phyloP scores from a whole-genome alignment of 1,140 invertebrate species.

The Drosophila varians region DNA sequence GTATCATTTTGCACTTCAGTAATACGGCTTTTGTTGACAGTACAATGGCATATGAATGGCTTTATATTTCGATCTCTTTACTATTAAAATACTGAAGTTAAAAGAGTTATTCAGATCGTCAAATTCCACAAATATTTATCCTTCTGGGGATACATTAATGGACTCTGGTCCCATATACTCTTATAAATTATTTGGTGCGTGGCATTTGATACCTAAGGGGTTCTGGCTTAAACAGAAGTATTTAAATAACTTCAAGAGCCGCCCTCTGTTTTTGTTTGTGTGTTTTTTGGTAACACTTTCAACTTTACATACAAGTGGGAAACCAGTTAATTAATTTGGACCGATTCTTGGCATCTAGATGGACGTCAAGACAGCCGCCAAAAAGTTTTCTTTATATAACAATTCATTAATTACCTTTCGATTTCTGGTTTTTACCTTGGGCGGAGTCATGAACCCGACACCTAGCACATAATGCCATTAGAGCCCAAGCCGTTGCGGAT shows the following conservation, averaged over 20 bases:
- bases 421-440: slow-evolving; percentile 75
- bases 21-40: neutral
- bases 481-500: slow-evolving; percentile 28
- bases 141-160: too few species aligned
- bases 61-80: neutral
- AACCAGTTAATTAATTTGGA: slow-evolving; percentile 77
- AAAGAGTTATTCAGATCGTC: neutral
- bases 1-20: neutral
- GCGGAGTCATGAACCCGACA: slow-evolving; percentile 60
- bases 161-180: too few species aligned
- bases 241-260: slow-evolving; percentile 26
- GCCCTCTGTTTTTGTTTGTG: slow-evolving; percentile 16
- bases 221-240: slow-evolving; percentile 28
- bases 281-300: slow-evolving; percentile 33
- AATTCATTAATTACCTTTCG: slow-evolving; percentile 80
- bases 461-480: slow-evolving; percentile 36
- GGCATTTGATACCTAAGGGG: too few species aligned
- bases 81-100: neutral
- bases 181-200: too few species aligned
- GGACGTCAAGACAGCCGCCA: slow-evolving; percentile 33
- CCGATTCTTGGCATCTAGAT: slow-evolving; percentile 48
- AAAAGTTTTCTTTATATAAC: slow-evolving; percentile 69
- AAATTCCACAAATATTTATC: neutral
- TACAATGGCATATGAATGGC: neutral
- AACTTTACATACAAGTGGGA: slow-evolving; percentile 52